Conservation (phyloP, 2,797 vertebrate genomes). For the Clarias laeviceps region DNA sequence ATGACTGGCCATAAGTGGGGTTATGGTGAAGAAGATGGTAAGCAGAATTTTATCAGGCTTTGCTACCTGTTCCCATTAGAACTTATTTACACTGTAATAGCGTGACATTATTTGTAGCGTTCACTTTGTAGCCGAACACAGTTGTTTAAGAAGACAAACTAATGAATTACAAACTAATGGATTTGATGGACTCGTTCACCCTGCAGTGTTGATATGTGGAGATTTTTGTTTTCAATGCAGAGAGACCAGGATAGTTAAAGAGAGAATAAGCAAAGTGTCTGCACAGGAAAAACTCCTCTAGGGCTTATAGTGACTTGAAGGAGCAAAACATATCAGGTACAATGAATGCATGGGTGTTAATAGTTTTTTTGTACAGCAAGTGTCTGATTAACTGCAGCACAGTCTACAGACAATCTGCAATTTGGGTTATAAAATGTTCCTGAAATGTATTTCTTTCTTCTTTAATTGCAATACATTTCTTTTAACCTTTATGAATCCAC, state of each 20-base stretch:
- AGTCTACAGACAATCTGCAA: too few species aligned
- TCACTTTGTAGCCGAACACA: not conserved
- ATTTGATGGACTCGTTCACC: not conserved
- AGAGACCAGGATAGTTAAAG: not conserved
- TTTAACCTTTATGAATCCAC: too few species aligned
- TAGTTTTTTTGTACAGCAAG: too few species aligned
- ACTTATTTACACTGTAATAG: not conserved
- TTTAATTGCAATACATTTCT: too few species aligned
- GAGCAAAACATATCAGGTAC: not conserved
- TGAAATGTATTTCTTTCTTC: too few species aligned
- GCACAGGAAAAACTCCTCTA: constrained; percentile 55
- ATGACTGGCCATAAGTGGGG: constrained; percentile 93
- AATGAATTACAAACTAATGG: not conserved
- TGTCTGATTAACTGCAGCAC: too few species aligned
- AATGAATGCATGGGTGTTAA: not conserved
- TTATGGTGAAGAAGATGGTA: constrained; percentile 92
- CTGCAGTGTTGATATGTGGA: not conserved
- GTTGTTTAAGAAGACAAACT: not conserved
- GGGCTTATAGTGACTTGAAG: not conserved
- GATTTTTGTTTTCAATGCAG: constrained; percentile 60
- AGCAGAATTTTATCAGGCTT: constrained; percentile 55
- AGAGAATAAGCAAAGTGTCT: constrained; percentile 60
- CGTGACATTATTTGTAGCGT: not conserved
- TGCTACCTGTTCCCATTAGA: not conserved
- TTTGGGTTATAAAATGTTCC: too few species aligned